Evolutionary conservation across 2,113 vertebrate genomes (phyloP).

Genomic region (Blennius ocellaris): DNA sequence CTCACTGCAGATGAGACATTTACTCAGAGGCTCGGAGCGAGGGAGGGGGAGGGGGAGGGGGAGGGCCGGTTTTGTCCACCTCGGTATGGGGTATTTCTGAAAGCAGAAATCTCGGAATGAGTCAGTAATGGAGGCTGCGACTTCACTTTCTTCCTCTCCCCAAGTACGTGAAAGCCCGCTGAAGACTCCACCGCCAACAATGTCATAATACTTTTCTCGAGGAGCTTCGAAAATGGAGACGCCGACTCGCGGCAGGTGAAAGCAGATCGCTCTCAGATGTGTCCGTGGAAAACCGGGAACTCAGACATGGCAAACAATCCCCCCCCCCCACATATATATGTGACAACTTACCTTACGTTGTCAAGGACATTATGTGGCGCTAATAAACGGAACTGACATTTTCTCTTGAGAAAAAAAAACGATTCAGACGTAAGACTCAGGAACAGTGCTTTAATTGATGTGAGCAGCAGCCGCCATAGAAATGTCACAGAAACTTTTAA

Average conservation of each 20-base stretch:
- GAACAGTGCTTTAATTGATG: slow-evolving; percentile 70
- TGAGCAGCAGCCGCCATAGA: slow-evolving; percentile 59
- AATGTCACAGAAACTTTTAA: slow-evolving; percentile 76
- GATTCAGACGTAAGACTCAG: slow-evolving; percentile 33
- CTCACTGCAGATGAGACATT: slow-evolving; percentile 38
- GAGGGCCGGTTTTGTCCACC: slow-evolving; percentile 34
- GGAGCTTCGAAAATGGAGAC: slow-evolving; percentile 20
- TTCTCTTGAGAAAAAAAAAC: neutral
- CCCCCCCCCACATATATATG: slow-evolving; percentile 3
- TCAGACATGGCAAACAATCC: slow-evolving; percentile 38
- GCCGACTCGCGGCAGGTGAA: slow-evolving; percentile 37
- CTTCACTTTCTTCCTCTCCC: slow-evolving; percentile 36
- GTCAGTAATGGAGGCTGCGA: slow-evolving; percentile 56
- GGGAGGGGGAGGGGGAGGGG: too few relatives aligned
- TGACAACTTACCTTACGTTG: slow-evolving; percentile 37
- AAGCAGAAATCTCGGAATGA: slow-evolving; percentile 53
- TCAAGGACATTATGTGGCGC: slow-evolving; percentile 20
- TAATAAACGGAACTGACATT: slow-evolving; percentile 47
- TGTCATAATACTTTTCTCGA: neutral
- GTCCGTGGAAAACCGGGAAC: slow-evolving; percentile 19
- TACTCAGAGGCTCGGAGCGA: slow-evolving; percentile 18
- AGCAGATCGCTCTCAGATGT: slow-evolving; percentile 30
- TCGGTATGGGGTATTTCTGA: slow-evolving; percentile 49
- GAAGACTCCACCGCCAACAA: slow-evolving; percentile 38
- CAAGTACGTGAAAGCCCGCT: slow-evolving; percentile 42